phyloP scores from a whole-genome alignment of 2,888 invertebrate genomes.

The Hydrotaea cyrtoneurina region DNA sequence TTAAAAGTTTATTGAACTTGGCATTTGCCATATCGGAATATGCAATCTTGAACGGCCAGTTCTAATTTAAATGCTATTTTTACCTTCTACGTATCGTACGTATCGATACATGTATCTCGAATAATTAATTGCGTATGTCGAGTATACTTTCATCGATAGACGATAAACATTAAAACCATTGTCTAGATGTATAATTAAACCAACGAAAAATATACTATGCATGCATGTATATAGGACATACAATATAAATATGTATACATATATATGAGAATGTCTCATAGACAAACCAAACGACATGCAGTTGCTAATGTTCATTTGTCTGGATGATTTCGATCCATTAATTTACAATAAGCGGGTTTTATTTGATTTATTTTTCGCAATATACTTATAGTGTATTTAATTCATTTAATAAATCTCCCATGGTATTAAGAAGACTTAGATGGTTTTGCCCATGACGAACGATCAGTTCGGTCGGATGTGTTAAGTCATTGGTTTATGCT shows the following conservation, averaged over 20 bases:
- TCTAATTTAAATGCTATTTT: background rate
- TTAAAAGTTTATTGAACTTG: background rate
- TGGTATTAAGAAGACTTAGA: no score
- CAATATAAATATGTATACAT: background rate
- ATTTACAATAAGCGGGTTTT: background rate
- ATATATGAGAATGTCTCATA: background rate
- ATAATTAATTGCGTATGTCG: background rate
- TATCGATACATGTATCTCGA: no score
- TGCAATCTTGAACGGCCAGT: background rate
- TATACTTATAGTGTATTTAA: no score
- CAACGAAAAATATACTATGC: background rate
- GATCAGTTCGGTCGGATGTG: no score
- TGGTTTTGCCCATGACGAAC: no score
- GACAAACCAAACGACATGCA: background rate
- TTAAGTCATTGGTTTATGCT: no score
- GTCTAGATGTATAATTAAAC: background rate
- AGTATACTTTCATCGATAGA: background rate
- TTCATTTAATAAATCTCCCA: no score
- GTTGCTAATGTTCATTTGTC: background rate
- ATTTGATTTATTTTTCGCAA: no score
- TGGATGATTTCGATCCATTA: background rate
- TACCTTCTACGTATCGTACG: background rate
- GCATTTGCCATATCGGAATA: background rate
- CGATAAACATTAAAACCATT: background rate
- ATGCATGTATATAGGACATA: background rate